Evolutionary conservation across 2,797 vertebrate species (phyloP).

Genomic region (Halcyon leucocephala): DNA sequence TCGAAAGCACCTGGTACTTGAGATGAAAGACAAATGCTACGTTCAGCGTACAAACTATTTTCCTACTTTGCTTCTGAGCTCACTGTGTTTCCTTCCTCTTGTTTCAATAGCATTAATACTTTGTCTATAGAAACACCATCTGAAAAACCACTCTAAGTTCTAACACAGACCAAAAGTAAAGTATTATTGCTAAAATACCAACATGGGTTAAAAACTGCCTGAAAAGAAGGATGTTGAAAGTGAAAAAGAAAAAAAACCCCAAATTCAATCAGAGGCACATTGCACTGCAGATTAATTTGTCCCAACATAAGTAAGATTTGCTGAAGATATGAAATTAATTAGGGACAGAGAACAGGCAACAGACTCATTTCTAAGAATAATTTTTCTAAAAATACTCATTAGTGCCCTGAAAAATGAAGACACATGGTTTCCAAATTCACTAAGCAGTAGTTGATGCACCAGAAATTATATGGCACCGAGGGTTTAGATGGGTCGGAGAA

Average conservation of each 20-base stretch:
- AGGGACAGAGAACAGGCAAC: conserved; percentile 21
- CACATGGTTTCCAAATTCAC: background rate
- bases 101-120: background rate
- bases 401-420: conserved; percentile 27
- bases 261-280: background rate
- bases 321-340: conserved; percentile 50
- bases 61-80: background rate
- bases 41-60: background rate
- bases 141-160: background rate
- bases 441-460: background rate
- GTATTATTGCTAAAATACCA: background rate
- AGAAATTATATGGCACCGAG: background rate
- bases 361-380: conserved; percentile 26
- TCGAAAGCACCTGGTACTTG: background rate
- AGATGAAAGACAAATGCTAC: background rate
- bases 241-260: background rate
- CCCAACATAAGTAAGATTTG: background rate
- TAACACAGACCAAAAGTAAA: background rate
- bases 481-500: background rate
- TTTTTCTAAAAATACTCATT: conserved; percentile 48
- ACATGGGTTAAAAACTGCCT: background rate
- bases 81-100: background rate
- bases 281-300: conserved; percentile 9
- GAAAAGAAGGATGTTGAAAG: background rate
- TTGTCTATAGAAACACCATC: background rate